A percentile compares a stretch with the other conserved stretches of the same genome.
Evolutionary conservation across 2,888 invertebrate species (phyloP).

Genomic region (Drosophila merina): DNA sequence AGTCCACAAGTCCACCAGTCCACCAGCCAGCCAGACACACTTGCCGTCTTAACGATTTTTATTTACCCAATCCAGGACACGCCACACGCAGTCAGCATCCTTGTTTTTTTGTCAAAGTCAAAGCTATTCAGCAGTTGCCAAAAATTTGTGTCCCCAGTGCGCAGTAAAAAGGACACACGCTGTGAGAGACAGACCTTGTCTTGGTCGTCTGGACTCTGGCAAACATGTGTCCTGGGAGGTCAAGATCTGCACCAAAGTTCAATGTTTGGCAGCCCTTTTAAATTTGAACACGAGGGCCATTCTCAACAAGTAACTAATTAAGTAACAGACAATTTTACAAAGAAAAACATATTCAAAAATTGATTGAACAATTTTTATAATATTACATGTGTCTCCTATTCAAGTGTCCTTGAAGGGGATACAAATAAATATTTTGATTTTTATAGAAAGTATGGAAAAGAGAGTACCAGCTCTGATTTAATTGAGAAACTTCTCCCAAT

Average conservation of each 20-base stretch:
- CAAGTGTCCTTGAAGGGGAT: neutral
- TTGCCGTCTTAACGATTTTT: conserved; percentile 53
- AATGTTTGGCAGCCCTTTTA: conserved; percentile 45
- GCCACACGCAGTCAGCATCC: conserved; percentile 41
- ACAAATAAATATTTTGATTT: neutral
- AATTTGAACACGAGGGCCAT: neutral
- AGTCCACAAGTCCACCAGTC: neutral
- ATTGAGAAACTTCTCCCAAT: neutral
- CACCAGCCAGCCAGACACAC: conserved; percentile 59
- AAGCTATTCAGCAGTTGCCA: conserved; percentile 30
- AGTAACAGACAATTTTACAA: neutral
- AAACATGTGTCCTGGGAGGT: conserved; percentile 31
- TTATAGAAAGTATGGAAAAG: neutral
- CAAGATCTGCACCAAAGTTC: conserved; percentile 54
- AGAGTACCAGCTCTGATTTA: neutral
- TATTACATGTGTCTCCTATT: conserved; percentile 5
- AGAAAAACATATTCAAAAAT: conserved; percentile 2
- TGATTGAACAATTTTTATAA: conserved; percentile 18
- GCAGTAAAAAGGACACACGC: conserved; percentile 35
- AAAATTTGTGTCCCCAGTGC: conserved; percentile 20
- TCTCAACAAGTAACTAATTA: conserved; percentile 18
- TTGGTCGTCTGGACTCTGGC: conserved; percentile 36
- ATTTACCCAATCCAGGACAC: conserved; percentile 30
- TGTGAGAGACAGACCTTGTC: conserved; percentile 42
- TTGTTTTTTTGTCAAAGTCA: conserved; percentile 8